These are phyloP conservation scores for Nematopogon swammerdamellus DNA, from an alignment of 2,888 invertebrate species.

Conservation along the genomic window DNA sequence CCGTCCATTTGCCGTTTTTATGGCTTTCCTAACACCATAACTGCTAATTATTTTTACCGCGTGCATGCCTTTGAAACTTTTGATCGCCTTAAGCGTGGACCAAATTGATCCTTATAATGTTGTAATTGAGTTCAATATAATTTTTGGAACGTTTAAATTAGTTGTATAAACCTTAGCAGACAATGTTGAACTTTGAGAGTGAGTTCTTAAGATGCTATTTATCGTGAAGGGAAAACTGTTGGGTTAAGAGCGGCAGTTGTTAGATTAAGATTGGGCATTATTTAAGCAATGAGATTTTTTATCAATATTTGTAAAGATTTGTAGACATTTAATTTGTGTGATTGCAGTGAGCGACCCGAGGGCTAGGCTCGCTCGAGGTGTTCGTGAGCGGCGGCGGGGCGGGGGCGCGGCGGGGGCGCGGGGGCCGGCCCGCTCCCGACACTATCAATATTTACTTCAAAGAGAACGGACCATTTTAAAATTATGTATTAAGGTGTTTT, in stretches of 20 bases:
- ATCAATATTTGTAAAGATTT: neutral
- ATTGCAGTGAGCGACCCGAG: neutral
- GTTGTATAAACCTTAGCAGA: too few relatives aligned
- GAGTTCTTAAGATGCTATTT: too few relatives aligned
- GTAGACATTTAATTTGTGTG: neutral
- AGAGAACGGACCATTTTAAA: too few relatives aligned
- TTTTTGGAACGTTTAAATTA: too few relatives aligned
- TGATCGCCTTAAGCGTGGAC: too few relatives aligned
- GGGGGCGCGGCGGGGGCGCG: too few relatives aligned
- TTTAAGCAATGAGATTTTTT: neutral
- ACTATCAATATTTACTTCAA: too few relatives aligned
- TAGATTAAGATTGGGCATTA: neutral
- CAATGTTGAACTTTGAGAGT: too few relatives aligned
- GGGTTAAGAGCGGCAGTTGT: too few relatives aligned
- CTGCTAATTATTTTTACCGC: constrained; percentile 37
- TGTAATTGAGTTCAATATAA: neutral
- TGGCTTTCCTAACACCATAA: constrained; percentile 39
- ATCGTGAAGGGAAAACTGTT: too few relatives aligned
- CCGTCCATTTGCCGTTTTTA: constrained; percentile 45
- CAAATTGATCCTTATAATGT: neutral
- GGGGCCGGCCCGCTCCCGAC: too few relatives aligned
- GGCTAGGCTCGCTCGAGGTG: neutral
- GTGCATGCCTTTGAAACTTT: constrained; percentile 21
- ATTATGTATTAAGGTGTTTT: too few relatives aligned
- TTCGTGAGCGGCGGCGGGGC: neutral